Percentiles rank a stretch among this genome's conserved stretches.
Evolutionary conservation across 2,113 vertebrate species (phyloP).

Genomic region (Neoarius graeffei): DNA sequence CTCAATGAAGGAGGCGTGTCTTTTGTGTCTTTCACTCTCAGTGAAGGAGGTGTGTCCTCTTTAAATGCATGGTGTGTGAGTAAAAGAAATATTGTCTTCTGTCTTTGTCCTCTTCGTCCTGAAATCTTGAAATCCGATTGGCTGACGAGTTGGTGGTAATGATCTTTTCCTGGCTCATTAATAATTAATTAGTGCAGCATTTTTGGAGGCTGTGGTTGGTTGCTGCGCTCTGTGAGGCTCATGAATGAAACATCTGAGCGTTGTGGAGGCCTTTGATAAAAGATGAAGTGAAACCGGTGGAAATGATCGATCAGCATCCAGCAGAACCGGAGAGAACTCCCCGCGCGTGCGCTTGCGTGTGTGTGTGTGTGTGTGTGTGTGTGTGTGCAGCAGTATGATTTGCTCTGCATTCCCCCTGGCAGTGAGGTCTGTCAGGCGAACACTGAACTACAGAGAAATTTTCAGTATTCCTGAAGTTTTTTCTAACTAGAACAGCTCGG

Average conservation of each 20-base stretch:
- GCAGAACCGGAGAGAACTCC: not conserved
- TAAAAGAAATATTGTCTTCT: not conserved
- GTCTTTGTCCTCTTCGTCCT: constrained; percentile 10
- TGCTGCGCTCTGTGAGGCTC: constrained; percentile 36
- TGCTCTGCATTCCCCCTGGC: not conserved
- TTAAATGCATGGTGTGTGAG: not conserved
- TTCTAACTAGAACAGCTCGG: constrained; percentile 16
- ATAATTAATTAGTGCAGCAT: constrained; percentile 54
- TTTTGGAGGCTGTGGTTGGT: constrained; percentile 52
- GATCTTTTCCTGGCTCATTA: constrained; percentile 44
- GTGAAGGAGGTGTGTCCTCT: not conserved
- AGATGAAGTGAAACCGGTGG: constrained; percentile 56
- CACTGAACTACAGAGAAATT: constrained; percentile 14
- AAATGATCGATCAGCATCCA: constrained; percentile 53
- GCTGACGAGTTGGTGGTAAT: constrained; percentile 37
- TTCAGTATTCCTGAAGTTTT: not conserved
- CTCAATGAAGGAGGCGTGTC: not conserved
- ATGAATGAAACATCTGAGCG: constrained; percentile 62
- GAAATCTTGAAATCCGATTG: constrained; percentile 11
- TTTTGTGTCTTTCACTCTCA: not conserved
- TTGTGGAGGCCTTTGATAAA: constrained; percentile 59
- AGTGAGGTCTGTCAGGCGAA: constrained; percentile 36
- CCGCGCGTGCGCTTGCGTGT: constrained; percentile 14
- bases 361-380: constrained; percentile 50
- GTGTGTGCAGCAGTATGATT: constrained; percentile 31